Evolutionary conservation across 1,140 invertebrate genomes (phyloP), one percentile per base, ranked within the genome.

Genomic region (Mya arenaria): DNA sequence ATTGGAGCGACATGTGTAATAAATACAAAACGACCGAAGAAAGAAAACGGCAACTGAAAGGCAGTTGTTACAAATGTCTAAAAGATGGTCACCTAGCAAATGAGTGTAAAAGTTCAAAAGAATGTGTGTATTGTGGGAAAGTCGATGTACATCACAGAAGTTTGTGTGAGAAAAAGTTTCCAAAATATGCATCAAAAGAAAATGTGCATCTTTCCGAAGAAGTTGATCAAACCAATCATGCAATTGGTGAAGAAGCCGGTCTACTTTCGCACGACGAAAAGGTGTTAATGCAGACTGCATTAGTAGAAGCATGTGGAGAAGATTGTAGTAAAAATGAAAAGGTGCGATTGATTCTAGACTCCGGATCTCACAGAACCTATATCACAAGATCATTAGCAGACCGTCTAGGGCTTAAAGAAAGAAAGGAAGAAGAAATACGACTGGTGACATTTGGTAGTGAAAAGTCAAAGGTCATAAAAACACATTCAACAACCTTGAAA

Each of bases 111-210:
- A 30, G 23, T 25, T 15, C 44, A 19, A 71, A 71, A 15, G 52
- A 37, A 25, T 80, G 66, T 58, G 52, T 80, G 34, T 44, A 80
- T 28, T 80, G 66, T 71, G 37, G 66, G 4, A 55, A 80, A 62
- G 10, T 19, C 32, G 73, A 82, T 41, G 56, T n/a, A 30, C 78
- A 72, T 39, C 78, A 72, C 25, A 10, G 66, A 23, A 80, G 66
- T 28, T 52, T 80, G 17, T 80, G 66, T 63, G 30, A 48, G 28
- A 25, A 56, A 10, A 72, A 72, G 32, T 72, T 71, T 56, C 19
- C 39, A n/a, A 23, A 25, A 4, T 63, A 63, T 8, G 36, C 30
- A 36, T n/a, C 39, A 17, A 32, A 4, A 30, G 32, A 71, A 68
- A 25, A 28, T 41, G 65, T 68, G 3, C 23, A 30, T 71, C 39